Evolutionary conservation across 2,797 vertebrate species (phyloP), one percentile per base, ranked within the genome.

Genomic region (Mormyrus hasselquistii): DNA sequence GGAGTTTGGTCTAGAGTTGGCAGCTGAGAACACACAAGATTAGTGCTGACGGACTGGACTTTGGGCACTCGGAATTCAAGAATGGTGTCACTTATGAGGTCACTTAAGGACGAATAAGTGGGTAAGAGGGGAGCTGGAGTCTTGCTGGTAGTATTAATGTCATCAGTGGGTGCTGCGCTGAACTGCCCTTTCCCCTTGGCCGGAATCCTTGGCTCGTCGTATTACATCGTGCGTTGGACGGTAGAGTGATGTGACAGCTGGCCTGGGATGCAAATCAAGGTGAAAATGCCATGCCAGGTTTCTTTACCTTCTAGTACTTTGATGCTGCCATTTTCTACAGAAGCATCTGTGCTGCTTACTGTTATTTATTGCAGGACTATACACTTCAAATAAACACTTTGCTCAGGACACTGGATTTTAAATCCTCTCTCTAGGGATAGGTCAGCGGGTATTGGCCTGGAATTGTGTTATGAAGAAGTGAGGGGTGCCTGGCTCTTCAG

Each of bases 351-450:
- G 52, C 29, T 2, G 1, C 8, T 57, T 86, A 6, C 16, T 76
- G 69, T 9, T 34, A 4, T 19, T 86, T 57, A 55, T 16, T 49
- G 29, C 47, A 4, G 29, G 47, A 87, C 41, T 7, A 19, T 38
- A 76, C 8, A 73, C n/a, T 50, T 38, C 52, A 49, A 6, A 87
- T 47, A 89, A 89, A 87, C 89, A 88, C 88, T 88, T 86, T 69
- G 89, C 19, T 47, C 2, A 83, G 89, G 84, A 53, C 90, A 82
- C 87, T 55, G 52, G 69, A 76, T 41, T 76, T 12, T 29, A 76
- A 76, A 76, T 3, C 93, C 91, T 93, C 90, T 93, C 93, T 94
- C 91, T 93, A 90, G 73, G 87, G 10, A 16, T 95, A 93, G 95
- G 95, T 94, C 93, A 76, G 86, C 90, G 88, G 90, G 95, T 93